Percentiles rank a stretch among this genome's conserved stretches.
These are phyloP conservation scores for Hydrolagus affinis DNA, from an alignment of 2,113 vertebrate genomes.

Conservation along the genomic window DNA sequence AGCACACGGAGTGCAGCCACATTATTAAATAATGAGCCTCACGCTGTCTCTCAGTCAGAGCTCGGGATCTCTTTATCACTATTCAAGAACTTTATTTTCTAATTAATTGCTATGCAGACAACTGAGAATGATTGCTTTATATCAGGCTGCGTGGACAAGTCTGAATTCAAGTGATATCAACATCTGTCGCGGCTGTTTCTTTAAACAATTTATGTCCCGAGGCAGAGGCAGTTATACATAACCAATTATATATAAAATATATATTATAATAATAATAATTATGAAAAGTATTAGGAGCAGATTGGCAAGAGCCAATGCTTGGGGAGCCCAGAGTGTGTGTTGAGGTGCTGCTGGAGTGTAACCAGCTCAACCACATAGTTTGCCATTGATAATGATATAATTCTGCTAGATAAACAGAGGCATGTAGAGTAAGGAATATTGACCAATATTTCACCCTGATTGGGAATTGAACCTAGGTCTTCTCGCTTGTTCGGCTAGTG, in stretches of 20 bases:
- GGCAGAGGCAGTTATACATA: conserved; percentile 19
- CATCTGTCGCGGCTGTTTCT: conserved; percentile 17
- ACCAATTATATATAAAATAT: no score
- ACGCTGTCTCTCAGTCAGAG: conserved; percentile 28
- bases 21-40: conserved; percentile 33
- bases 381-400: neutral
- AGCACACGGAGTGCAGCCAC: conserved; percentile 33
- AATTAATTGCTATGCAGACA: conserved; percentile 31
- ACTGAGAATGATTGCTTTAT: conserved; percentile 30
- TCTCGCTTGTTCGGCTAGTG: no score
- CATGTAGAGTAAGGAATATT: no score
- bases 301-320: no score
- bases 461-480: no score
- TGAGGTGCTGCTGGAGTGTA: neutral
- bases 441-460: no score
- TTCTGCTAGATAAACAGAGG: neutral
- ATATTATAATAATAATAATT: neutral
- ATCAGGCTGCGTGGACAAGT: conserved; percentile 5
- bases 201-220: conserved; percentile 5
- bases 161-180: neutral
- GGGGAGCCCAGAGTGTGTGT: no score
- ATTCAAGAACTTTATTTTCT: conserved; percentile 32
- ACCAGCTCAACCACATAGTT: neutral
- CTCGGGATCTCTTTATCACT: conserved; percentile 32
- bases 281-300: neutral